A percentile compares a stretch with the other conserved stretches of the same genome.
These are phyloP conservation scores for Caenorhabditis sp. DNA, from an alignment of 2,888 invertebrate species.

Conservation along the genomic window DNA sequence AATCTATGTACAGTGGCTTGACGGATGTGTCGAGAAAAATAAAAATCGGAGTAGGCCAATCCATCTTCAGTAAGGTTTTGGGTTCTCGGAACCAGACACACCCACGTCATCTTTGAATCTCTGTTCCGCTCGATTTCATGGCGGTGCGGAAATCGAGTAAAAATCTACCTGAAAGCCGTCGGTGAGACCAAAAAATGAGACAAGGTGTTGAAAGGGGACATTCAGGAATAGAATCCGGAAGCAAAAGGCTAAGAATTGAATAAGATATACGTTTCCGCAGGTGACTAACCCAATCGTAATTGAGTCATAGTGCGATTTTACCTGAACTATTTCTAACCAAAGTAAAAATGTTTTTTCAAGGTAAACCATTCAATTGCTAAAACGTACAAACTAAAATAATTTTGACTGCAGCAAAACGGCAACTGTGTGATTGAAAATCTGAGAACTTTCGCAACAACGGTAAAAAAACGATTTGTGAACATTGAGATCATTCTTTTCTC, in stretches of 20 bases:
- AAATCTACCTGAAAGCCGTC: not conserved
- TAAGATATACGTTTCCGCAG: no score
- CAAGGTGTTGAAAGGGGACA: slow-evolving; percentile 18
- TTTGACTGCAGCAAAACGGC: no score
- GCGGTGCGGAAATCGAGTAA: not conserved
- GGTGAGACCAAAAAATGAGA: not conserved
- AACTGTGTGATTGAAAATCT: not conserved
- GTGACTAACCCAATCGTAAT: no score
- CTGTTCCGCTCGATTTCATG: slow-evolving; percentile 17
- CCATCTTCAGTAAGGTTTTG: slow-evolving; percentile 10
- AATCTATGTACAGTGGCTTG: slow-evolving; percentile 13
- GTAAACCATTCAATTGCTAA: no score
- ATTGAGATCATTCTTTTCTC: slow-evolving; percentile 6
- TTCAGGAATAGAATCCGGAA: slow-evolving; percentile 26
- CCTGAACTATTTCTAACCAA: no score
- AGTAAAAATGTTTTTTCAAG: no score
- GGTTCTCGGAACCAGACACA: slow-evolving; percentile 9
- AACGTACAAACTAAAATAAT: no score
- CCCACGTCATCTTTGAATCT: not conserved
- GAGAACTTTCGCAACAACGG: no score
- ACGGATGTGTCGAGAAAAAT: not conserved
- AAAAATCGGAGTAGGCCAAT: slow-evolving; percentile 11
- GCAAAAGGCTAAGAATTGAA: no score
- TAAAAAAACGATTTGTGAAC: slow-evolving; percentile 30
- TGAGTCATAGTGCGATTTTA: no score